phyloP scores from a whole-genome alignment of 2,797 vertebrate species.

The Argyrosomus regius region DNA sequence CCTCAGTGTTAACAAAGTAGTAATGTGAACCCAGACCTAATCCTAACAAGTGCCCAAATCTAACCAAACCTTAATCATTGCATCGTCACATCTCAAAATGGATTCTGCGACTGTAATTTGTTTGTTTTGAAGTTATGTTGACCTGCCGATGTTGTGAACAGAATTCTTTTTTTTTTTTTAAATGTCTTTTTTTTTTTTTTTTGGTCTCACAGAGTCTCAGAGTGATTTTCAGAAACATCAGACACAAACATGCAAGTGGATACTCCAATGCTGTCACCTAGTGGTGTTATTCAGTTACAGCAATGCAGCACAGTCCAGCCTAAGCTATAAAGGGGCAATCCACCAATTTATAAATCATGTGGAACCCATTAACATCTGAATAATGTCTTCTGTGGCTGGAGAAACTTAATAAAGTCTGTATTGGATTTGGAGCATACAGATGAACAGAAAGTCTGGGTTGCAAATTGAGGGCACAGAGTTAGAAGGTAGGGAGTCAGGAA shows the following conservation, averaged over 20 bases:
- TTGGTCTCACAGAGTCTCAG: not conserved
- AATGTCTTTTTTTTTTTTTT: not conserved
- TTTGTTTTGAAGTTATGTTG: not conserved
- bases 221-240: not conserved
- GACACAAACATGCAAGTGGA: not conserved
- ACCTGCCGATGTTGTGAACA: not conserved
- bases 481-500: no score
- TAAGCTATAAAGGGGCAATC: not conserved
- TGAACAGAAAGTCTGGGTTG: not conserved
- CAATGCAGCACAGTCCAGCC: not conserved
- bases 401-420: not conserved
- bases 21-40: not conserved
- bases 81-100: not conserved
- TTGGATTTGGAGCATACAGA: no score
- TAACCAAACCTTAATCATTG: not conserved
- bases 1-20: not conserved
- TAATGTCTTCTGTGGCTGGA: not conserved
- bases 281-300: conserved; percentile 10
- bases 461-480: not conserved
- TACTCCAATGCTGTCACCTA: conserved; percentile 50
- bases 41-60: not conserved
- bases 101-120: not conserved
- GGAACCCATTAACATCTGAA: not conserved
- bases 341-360: not conserved
- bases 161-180: not conserved